Evolutionary conservation across 2,113 vertebrate genomes (phyloP), one percentile per base, ranked within the genome.

Genomic region (Sialia sialis): DNA sequence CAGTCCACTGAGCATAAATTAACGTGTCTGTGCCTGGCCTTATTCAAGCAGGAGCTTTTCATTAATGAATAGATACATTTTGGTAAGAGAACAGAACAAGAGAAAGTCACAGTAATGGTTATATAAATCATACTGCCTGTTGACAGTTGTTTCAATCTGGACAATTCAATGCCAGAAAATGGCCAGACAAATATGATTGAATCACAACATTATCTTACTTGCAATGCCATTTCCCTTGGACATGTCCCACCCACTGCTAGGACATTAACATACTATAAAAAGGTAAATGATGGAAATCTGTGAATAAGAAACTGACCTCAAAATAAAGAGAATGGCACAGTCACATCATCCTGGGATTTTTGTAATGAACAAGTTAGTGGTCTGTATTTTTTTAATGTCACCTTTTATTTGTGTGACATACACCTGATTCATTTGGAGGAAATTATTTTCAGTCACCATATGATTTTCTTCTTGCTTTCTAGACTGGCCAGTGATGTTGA

Each of bases 191-290:
- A 81, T 76, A 43, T 25, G 68, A 82, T 12, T 68, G 56, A 92
- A 91, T 91, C 83, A 73, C 34, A 85, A 36, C 96, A 90, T 29
- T 89, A 69, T 54, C 67, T 91, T 89, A 44, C 64, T 95, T 69
- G 48, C 89, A 96, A 95, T 89, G 92, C 15, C 43, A 72, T 96
- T 96, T 97, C 90, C 84, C 76, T 85, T 87, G 91, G 91, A 77
- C 69, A 64, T 94, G 95, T 96, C 56, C 73, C 63, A 81, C 85
- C 56, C 26, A 10, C 84, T 78, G 78, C 83, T 73, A 38, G 68
- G 52, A 59, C 43, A 80, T 75, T 91, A 89, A 78, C 59, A 26
- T 32, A 62, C 82, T 43, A 44, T 66, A 32, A 29, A 68, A 68
- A 49, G 7, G 29, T 56, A 87, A 95, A 93, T 82, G 75, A 96